phyloP scores from a whole-genome alignment of 2,888 invertebrate species.

The Podotricha telesiphe region DNA sequence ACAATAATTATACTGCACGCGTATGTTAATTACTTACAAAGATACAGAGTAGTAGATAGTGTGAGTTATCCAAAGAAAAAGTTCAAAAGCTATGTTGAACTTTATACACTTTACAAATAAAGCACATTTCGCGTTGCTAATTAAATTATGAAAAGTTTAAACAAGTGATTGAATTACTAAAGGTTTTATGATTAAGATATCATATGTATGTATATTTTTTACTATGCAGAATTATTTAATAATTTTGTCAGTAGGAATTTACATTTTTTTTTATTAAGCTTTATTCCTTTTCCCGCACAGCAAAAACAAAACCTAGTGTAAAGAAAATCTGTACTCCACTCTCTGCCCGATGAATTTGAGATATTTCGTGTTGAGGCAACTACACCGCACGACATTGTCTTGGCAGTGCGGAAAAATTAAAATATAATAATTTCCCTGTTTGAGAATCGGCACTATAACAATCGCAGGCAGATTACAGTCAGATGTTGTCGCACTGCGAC shows the following conservation, averaged over 20 bases:
- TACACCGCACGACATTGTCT: no score
- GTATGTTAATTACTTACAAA: slow-evolving; percentile 39
- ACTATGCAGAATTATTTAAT: neutral
- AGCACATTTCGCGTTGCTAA: neutral
- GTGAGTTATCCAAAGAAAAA: neutral
- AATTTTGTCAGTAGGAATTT: neutral
- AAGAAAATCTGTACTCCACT: no score
- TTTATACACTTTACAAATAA: neutral
- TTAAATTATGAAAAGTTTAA: slow-evolving; percentile 14
- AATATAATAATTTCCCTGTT: no score
- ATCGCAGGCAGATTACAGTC: no score
- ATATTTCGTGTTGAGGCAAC: no score
- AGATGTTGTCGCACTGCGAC: no score
- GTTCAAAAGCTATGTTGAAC: neutral
- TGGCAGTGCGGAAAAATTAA: no score
- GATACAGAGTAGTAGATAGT: neutral
- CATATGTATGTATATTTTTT: neutral
- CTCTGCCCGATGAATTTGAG: no score
- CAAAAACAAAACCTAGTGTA: no score
- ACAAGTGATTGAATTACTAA: slow-evolving; percentile 13
- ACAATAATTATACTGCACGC: slow-evolving; percentile 51
- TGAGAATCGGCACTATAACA: no score
- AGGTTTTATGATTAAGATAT: neutral
- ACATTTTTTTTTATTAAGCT: no score
- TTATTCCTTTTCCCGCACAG: no score